Conservation (phyloP, 2,113 vertebrate genomes). For the Pseudorectes ferrugineus region DNA sequence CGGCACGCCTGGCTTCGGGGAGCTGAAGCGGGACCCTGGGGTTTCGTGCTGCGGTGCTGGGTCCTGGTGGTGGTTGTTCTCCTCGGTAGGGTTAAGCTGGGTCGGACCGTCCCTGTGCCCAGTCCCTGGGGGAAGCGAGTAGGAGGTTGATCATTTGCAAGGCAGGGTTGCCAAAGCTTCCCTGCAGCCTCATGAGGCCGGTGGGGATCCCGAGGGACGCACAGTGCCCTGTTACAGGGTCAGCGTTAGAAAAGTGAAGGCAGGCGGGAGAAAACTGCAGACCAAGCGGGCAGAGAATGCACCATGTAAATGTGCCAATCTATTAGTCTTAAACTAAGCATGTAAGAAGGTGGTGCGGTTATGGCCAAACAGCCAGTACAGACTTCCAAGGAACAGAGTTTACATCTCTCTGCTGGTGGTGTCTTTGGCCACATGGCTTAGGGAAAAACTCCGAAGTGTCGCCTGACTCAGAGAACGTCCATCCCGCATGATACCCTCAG, state of each 20-base stretch:
- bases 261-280: no score
- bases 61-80: no score
- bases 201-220: background rate
- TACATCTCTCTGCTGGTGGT: no score
- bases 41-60: background rate
- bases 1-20: background rate
- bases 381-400: fast-evolving
- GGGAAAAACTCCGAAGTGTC: background rate
- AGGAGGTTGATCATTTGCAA: fast-evolving
- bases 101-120: background rate
- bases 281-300: background rate
- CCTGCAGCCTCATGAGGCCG: background rate
- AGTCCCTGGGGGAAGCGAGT: no score
- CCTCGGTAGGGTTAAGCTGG: background rate
- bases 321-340: fast-evolving
- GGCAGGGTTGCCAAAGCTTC: background rate
- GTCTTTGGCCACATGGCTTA: background rate
- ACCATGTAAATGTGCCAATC: background rate
- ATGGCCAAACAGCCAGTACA: background rate
- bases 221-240: fast-evolving
- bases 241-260: background rate
- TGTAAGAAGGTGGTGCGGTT: background rate
- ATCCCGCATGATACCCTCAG: background rate
- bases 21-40: fast-evolving
- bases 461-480: background rate